Conservation (phyloP, 2,797 vertebrate species). For the Mormyrus proboscirostris region DNA sequence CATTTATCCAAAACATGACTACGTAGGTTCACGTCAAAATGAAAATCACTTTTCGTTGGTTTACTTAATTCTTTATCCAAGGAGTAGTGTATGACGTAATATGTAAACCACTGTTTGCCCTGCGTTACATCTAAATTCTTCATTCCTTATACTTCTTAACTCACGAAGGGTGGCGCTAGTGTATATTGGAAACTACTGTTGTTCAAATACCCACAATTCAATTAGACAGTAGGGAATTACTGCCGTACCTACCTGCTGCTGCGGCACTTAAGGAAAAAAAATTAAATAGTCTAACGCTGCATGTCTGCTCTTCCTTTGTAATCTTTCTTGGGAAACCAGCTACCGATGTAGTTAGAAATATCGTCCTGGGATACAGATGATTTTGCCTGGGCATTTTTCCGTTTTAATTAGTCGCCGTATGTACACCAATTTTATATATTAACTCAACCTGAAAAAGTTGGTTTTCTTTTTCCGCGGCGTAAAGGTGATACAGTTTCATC, state of each 20-base stretch:
- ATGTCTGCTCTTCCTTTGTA: not conserved
- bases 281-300: not conserved
- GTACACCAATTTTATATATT: not conserved
- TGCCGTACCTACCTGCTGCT: constrained; percentile 57
- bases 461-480: not conserved
- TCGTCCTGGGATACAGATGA: not conserved
- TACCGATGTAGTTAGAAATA: not conserved
- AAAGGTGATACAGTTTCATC: not conserved
- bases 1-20: not conserved
- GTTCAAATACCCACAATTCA: constrained; percentile 49
- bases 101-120: not conserved
- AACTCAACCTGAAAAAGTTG: not conserved
- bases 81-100: not conserved
- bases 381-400: not conserved
- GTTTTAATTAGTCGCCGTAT: not conserved
- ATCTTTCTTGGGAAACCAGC: not conserved
- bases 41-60: not conserved
- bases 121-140: not conserved
- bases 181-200: constrained; percentile 1
- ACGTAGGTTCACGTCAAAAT: not conserved
- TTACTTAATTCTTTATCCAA: not conserved
- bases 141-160: not conserved
- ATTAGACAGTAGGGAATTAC: constrained; percentile 25
- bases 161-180: constrained; percentile 33
- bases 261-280: constrained; percentile 17